Percentiles rank a stretch among this genome's conserved stretches.
Conservation (phyloP, 2,797 vertebrate genomes). For the Taeniopygia guttata region DNA sequence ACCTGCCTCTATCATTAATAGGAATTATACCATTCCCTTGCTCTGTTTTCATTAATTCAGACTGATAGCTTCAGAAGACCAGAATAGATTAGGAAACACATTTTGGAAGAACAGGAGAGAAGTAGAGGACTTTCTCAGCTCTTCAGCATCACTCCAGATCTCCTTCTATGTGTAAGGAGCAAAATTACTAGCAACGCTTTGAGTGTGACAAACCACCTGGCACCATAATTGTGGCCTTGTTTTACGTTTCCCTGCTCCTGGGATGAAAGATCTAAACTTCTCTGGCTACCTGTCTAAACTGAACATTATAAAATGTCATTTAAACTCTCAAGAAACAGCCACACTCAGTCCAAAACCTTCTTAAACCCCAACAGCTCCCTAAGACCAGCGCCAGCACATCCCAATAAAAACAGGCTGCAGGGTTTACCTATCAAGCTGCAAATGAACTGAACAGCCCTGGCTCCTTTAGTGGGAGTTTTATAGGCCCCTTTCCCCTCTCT, state of each 20-base stretch:
- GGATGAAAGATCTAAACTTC: background rate
- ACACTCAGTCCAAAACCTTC: background rate
- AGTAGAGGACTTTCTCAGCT: background rate
- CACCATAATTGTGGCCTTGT: background rate
- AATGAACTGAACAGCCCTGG: background rate
- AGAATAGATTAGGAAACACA: background rate
- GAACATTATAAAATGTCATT: background rate
- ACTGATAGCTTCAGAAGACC: background rate
- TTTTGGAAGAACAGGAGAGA: background rate
- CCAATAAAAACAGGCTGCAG: background rate
- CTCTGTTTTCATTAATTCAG: slow-evolving; percentile 39
- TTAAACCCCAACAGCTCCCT: background rate
- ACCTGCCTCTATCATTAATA: slow-evolving; percentile 51
- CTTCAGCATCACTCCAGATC: background rate
- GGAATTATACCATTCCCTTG: slow-evolving; percentile 20
- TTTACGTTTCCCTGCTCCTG: background rate
- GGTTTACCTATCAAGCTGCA: background rate
- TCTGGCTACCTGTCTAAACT: background rate
- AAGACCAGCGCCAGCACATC: accelerated
- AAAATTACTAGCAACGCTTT: background rate
- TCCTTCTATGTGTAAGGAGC: background rate
- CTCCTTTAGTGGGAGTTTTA: background rate
- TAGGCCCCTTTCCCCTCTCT: background rate
- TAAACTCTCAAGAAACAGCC: background rate
- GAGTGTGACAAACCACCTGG: background rate